A percentile compares a stretch with the other conserved stretches of the same genome.
Evolutionary conservation across 2,888 invertebrate genomes (phyloP).

Genomic region (Octonoba sinensis): DNA sequence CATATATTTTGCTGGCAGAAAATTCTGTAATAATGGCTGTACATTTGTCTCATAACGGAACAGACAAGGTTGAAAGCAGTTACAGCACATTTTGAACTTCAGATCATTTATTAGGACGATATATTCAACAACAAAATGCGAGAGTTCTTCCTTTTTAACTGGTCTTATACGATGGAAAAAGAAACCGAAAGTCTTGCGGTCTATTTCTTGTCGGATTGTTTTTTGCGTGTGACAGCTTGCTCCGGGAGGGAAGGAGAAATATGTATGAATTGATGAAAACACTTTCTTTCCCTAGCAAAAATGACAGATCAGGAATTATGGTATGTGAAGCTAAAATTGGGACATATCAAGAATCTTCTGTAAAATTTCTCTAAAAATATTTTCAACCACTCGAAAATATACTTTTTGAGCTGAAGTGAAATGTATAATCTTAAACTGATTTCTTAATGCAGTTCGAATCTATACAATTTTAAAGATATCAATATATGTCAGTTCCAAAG

Average conservation of each 20-base stretch:
- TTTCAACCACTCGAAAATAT: too few relatives aligned
- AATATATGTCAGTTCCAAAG: too few relatives aligned
- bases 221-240: not conserved
- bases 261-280: constrained; percentile 2
- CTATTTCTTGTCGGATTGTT: not conserved
- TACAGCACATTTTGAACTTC: not conserved
- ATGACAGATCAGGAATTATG: too few relatives aligned
- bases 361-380: too few relatives aligned
- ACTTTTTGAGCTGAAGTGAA: too few relatives aligned
- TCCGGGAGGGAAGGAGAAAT: not conserved
- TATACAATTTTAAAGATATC: too few relatives aligned
- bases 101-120: constrained; percentile 4
- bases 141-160: not conserved
- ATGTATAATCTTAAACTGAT: too few relatives aligned
- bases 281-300: too few relatives aligned
- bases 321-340: too few relatives aligned
- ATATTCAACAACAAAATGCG: not conserved
- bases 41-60: constrained; percentile 1
- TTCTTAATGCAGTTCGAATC: too few relatives aligned
- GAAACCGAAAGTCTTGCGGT: not conserved
- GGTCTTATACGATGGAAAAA: not conserved
- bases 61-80: constrained; percentile 2
- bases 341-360: too few relatives aligned
- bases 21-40: not conserved
- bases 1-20: not conserved